Evolutionary conservation across 2,113 vertebrate genomes (phyloP).

Genomic region (Cheirogaleus medius): DNA sequence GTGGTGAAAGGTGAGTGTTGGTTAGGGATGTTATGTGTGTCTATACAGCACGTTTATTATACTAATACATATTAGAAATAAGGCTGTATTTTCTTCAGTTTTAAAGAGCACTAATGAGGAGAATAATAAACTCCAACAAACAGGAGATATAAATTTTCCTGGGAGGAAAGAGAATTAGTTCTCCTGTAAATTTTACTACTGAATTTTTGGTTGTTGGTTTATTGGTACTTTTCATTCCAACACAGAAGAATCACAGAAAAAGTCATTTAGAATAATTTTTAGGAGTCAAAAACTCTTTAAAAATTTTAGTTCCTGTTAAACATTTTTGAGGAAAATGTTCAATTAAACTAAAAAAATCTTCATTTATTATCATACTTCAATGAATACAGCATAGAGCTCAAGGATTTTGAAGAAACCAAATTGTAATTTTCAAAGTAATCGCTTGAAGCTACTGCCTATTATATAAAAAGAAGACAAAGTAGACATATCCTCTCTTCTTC

Average conservation of each 20-base stretch:
- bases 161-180: neutral
- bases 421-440: neutral
- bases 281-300: neutral
- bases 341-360: neutral
- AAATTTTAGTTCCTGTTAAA: rapidly evolving
- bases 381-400: neutral
- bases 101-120: neutral
- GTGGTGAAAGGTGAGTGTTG: neutral
- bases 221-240: neutral
- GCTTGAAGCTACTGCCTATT: neutral
- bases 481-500: neutral
- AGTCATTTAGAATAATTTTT: neutral
- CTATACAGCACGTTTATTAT: neutral
- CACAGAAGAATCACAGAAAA: neutral
- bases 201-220: neutral
- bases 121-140: constrained; percentile 1
- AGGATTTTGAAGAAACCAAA: neutral
- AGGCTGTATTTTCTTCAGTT: neutral
- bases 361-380: rapidly evolving
- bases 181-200: neutral
- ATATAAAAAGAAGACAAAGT: neutral
- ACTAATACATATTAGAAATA: neutral
- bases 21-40: neutral
- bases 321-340: neutral
- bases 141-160: neutral